Base-by-base conservation (phyloP, 2,113 vertebrate species). In the Seriola quinqueradiata region DNA sequence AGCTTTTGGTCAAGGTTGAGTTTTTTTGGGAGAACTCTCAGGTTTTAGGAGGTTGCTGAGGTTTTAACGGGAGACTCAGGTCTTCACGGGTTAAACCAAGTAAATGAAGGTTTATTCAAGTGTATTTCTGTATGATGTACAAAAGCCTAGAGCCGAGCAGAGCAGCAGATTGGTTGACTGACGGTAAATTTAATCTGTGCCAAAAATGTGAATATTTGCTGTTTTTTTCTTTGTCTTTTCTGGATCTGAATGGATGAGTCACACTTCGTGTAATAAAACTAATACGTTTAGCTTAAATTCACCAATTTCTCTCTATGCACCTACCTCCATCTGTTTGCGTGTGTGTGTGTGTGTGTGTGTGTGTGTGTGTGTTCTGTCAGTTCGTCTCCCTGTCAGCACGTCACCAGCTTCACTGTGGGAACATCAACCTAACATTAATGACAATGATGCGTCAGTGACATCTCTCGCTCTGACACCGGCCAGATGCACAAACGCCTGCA, bases 401-500 rank as follows among this genome's bases (percentile, higher is more conserved):
- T 84, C 82, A 84, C 61, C 70, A 55, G 74, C 59, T 59, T 79
- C 67, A 44, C 54, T 48, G 28, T 71, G 84, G 68, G 69, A 77
- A 66, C 81, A 81, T 77, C 78, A 83, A 54, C 28, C 42, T 44
- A 64, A 79, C 82, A 87, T 88, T 85, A 83, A 88, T 79, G 90
- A 88, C 90, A 75, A 84, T 72, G 83, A 81, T 54, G 73, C 8
- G 23, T 46, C 55, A 68, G 74, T 84, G 91, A 89, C 89, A 90
- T 88, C 73, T 83, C 66, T 79, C 71, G 84, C 32, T 50, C 72
- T 84, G 89, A 90, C 92, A 90, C 73, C 32, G 79, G 74, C 75
- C 88, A 92, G 91, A 92, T 87, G 90, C 75, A 91, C 73, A 25
- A 50, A 75, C 17, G 66, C 80, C 85, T 64, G 79, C 73, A 72